Evolutionary conservation across 2,888 invertebrate species (phyloP).

Genomic region (Trypoxylon attenuatum): DNA sequence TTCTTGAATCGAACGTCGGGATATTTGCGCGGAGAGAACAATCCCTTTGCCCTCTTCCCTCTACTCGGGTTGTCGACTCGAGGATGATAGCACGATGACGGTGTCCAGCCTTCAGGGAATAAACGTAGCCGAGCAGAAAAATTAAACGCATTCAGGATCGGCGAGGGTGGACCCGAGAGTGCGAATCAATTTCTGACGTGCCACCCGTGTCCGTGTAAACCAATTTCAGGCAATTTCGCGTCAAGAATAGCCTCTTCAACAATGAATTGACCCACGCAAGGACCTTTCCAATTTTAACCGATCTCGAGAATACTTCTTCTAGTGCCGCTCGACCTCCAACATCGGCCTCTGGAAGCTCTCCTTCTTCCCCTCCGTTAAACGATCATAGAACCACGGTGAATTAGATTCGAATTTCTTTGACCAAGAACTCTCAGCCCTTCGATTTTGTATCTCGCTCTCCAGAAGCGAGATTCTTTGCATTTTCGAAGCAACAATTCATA

Average conservation of each 20-base stretch:
- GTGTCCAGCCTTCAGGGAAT: constrained; percentile 45
- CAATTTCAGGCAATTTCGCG: constrained; percentile 75
- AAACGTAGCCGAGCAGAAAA: constrained; percentile 58
- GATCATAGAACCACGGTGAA: constrained; percentile 42
- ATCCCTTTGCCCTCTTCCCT: too few species aligned
- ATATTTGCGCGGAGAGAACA: too few species aligned
- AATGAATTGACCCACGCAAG: constrained; percentile 70
- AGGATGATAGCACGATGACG: too few species aligned
- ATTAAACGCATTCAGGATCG: constrained; percentile 61
- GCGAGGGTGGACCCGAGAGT: constrained; percentile 29
- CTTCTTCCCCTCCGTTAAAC: constrained; percentile 32
- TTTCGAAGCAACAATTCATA: not conserved
- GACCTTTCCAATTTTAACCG: constrained; percentile 72
- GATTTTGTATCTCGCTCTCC: not conserved
- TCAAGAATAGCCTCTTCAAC: constrained; percentile 73
- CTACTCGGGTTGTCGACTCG: too few species aligned
- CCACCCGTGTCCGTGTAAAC: constrained; percentile 69
- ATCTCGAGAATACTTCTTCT: constrained; percentile 57
- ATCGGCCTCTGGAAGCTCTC: constrained; percentile 20
- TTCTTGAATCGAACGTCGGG: too few species aligned
- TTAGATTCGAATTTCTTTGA: constrained; percentile 58
- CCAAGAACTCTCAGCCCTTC: constrained; percentile 14
- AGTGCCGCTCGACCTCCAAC: constrained; percentile 30
- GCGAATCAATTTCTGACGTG: constrained; percentile 71
- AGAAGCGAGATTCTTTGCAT: not conserved